Conservation (phyloP, 2,113 vertebrate species). For the Callithrix jacchus region DNA sequence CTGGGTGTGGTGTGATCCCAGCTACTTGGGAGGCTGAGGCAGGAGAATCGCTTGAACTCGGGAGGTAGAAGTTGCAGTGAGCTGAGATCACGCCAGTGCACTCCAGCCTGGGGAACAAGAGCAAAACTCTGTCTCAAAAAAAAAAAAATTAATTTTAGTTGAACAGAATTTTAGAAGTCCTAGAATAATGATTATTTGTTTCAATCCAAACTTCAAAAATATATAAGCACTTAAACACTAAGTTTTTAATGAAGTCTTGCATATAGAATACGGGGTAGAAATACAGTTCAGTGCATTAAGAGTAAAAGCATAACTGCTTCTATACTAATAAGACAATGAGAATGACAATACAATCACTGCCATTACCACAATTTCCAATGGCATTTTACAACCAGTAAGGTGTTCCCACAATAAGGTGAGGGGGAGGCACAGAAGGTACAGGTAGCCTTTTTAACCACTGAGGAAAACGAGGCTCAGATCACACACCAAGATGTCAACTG, state of each 20-base stretch:
- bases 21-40: no score
- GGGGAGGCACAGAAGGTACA: background rate
- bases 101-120: no score
- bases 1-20: no score
- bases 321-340: background rate
- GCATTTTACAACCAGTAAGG: background rate
- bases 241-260: background rate
- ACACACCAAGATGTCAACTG: background rate
- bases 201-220: conserved; percentile 28
- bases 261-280: background rate
- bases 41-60: no score
- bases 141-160: background rate
- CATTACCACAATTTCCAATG: background rate
- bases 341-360: background rate
- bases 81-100: no score
- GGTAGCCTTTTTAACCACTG: background rate
- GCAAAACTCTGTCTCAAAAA: no score
- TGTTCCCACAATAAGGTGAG: background rate
- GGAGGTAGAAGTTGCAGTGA: no score
- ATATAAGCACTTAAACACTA: conserved; percentile 24
- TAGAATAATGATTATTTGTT: conserved; percentile 19
- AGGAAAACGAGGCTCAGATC: background rate
- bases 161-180: background rate
- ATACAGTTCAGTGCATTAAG: background rate
- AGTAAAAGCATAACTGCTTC: conserved; percentile 2